Percentiles rank a stretch among this genome's conserved stretches.
Conservation (phyloP, 2,113 vertebrate species). For the Aphelocoma coerulescens region DNA sequence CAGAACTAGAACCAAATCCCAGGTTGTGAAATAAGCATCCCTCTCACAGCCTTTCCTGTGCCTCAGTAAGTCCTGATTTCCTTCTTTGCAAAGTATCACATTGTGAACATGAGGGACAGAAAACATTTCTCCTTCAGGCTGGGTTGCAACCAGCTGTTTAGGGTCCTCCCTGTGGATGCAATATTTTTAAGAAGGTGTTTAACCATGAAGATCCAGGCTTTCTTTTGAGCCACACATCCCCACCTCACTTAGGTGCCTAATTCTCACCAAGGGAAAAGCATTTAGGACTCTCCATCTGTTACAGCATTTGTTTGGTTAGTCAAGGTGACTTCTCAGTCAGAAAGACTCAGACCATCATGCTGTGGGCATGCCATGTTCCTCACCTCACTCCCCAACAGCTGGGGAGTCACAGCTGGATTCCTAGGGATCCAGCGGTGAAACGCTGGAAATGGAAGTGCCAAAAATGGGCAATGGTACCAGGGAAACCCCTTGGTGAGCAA, state of each 20-base stretch:
- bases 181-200: neutral
- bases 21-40: neutral
- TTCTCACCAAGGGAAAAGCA: neutral
- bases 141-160: neutral
- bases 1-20: neutral
- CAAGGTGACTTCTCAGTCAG: neutral
- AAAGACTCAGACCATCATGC: neutral
- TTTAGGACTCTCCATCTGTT: neutral
- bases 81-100: neutral
- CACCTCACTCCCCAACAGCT: neutral
- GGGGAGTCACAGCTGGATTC: neutral
- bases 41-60: neutral
- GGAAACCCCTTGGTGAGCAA: neutral
- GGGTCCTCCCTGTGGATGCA: neutral
- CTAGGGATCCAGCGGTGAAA: neutral
- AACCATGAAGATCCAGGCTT: neutral
- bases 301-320: neutral
- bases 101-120: neutral
- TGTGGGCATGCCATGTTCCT: neutral
- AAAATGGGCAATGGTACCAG: neutral
- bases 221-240: neutral
- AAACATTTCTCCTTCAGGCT: neutral
- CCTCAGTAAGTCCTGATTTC: neutral
- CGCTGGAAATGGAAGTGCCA: neutral
- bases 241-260: neutral